Percentiles rank a stretch among this genome's conserved stretches.
These are phyloP conservation scores for Phalacrocorax brasilianus DNA, from an alignment of 2,113 vertebrate genomes.

Conservation along the genomic window DNA sequence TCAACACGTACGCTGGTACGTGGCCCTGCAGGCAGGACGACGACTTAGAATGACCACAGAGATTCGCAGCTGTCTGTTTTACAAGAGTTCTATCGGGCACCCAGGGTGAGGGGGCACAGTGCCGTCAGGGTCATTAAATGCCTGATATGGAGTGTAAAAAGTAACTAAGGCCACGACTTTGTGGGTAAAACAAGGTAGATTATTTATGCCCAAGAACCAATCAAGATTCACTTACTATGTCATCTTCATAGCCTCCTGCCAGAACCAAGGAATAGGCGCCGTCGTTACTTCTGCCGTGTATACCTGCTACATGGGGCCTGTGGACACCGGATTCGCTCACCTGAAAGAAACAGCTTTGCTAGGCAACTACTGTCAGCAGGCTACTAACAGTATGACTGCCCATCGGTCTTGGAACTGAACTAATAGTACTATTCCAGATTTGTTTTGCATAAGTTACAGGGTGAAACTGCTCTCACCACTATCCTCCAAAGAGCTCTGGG, in stretches of 20 bases:
- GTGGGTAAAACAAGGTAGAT: too few relatives aligned
- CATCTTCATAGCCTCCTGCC: constrained; percentile 96
- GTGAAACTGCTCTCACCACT: background rate
- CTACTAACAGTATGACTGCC: rapidly evolving
- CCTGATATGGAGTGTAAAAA: rapidly evolving
- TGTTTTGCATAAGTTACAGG: rapidly evolving
- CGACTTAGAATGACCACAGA: background rate
- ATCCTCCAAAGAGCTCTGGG: background rate
- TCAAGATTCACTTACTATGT: constrained; percentile 79
- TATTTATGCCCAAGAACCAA: too few relatives aligned
- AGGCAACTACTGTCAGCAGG: background rate
- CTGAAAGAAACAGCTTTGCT: constrained; percentile 40
- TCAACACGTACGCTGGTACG: too few relatives aligned
- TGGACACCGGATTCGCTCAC: constrained; percentile 95
- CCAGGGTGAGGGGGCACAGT: background rate
- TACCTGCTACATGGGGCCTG: constrained; percentile 93
- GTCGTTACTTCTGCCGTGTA: constrained; percentile 94
- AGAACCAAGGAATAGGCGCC: constrained; percentile 93
- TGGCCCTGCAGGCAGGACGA: background rate
- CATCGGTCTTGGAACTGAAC: rapidly evolving
- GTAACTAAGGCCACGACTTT: background rate
- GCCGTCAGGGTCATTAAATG: background rate
- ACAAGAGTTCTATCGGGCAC: background rate
- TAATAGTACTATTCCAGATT: background rate
- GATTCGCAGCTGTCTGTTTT: background rate